A percentile compares a stretch with the other conserved stretches of the same genome.
Conservation (phyloP, 2,113 vertebrate species). For the Protomyctophum bolini region DNA sequence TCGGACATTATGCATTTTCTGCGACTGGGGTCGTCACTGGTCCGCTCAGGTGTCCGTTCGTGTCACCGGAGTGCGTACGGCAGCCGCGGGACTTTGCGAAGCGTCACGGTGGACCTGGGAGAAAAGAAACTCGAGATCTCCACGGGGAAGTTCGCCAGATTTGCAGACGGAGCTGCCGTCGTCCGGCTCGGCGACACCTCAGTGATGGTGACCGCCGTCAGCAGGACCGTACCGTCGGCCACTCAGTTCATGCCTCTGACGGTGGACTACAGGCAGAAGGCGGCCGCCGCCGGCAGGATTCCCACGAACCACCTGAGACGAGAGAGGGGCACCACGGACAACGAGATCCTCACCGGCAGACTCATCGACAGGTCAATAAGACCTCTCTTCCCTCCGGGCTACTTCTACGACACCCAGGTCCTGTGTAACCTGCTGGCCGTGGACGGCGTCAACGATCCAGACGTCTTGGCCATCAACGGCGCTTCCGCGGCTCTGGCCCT, state of each 20-base stretch:
- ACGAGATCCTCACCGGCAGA: conserved; percentile 88
- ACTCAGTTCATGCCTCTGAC: conserved; percentile 69
- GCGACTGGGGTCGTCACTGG: conserved; percentile 27
- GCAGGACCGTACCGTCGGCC: conserved; percentile 89
- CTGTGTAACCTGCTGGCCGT: conserved; percentile 90
- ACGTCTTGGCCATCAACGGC: conserved; percentile 89
- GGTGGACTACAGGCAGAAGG: conserved; percentile 91
- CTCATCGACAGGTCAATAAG: conserved; percentile 88
- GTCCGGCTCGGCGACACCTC: conserved; percentile 93
- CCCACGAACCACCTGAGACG: conserved; percentile 88
- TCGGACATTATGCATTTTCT: conserved; percentile 60
- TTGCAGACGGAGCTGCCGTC: conserved; percentile 94
- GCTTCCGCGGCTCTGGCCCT: conserved; percentile 87
- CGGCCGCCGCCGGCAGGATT: conserved; percentile 89
- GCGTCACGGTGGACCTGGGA: conserved; percentile 68
- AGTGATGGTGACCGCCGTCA: conserved; percentile 97
- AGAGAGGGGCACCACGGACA: conserved; percentile 84
- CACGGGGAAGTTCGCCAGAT: conserved; percentile 90
- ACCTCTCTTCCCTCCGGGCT: conserved; percentile 87
- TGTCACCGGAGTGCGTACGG: conserved; percentile 74
- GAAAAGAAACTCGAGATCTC: conserved; percentile 89
- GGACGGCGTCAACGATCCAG: conserved; percentile 87
- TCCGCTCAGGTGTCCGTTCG: conserved; percentile 45
- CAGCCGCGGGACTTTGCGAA: conserved; percentile 50
- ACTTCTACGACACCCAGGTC: conserved; percentile 91